Conservation (phyloP, 2,888 invertebrate genomes). For the Sinelater perroti region DNA sequence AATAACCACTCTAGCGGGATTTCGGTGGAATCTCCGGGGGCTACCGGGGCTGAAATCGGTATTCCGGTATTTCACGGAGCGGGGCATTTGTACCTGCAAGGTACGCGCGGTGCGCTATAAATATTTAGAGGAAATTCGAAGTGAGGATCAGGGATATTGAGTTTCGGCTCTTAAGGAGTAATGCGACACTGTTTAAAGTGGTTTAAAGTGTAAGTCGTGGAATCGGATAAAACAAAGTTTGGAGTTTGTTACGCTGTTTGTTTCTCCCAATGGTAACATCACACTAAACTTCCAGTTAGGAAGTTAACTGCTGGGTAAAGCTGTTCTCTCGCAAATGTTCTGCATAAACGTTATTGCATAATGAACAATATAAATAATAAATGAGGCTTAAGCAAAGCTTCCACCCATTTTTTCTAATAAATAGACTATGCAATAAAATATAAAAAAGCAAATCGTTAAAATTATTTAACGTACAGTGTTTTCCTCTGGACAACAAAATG, state of each 20-base stretch:
- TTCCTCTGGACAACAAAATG: too few species aligned
- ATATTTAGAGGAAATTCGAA: background rate
- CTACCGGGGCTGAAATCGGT: background rate
- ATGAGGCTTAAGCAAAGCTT: too few species aligned
- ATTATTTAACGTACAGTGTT: too few species aligned
- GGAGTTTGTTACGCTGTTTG: background rate
- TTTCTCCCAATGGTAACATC: background rate
- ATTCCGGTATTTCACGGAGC: too few species aligned
- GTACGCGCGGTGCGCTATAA: background rate
- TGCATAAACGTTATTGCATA: too few species aligned
- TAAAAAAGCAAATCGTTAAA: too few species aligned
- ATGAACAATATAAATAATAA: too few species aligned
- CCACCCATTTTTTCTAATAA: too few species aligned
- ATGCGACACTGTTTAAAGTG: constrained; percentile 1
- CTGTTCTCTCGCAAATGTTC: background rate
- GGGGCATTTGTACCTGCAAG: background rate
- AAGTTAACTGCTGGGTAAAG: background rate
- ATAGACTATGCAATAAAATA: too few species aligned
- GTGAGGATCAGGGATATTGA: background rate
- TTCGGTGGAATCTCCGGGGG: background rate
- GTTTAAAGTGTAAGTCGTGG: background rate
- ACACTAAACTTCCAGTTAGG: too few species aligned
- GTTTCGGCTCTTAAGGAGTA: background rate
- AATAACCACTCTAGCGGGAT: constrained; percentile 2
- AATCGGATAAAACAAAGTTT: constrained; percentile 2